These are phyloP conservation scores for Ceraclea dissimilis DNA, from an alignment of 2,888 invertebrate genomes.

Conservation along the genomic window DNA sequence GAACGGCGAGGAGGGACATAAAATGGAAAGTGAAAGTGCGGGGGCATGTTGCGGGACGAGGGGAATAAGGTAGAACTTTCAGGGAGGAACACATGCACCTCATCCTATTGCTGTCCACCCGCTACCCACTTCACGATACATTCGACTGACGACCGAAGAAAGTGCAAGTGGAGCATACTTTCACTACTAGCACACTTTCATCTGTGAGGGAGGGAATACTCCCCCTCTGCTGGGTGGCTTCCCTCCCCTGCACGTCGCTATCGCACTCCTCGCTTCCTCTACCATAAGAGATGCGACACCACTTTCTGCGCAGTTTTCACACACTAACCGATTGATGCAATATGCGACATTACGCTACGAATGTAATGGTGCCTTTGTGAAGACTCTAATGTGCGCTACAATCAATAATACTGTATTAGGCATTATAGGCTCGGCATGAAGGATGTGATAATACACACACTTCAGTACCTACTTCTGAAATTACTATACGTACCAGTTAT, in stretches of 20 bases:
- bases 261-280: neutral
- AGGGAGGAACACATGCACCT: conserved; percentile 27
- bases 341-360: conserved; percentile 10
- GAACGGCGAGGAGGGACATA: conserved; percentile 2
- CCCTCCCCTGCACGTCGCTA: conserved; percentile 7
- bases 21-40: conserved; percentile 22
- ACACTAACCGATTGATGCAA: conserved; percentile 12
- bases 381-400: neutral
- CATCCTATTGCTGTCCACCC: conserved; percentile 27
- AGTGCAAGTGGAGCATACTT: conserved; percentile 26
- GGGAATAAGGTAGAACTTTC: neutral
- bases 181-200: conserved; percentile 26
- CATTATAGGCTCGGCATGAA: too few relatives aligned
- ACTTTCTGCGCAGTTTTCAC: conserved; percentile 19
- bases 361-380: neutral
- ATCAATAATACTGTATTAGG: too few relatives aligned
- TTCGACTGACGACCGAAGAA: conserved; percentile 18
- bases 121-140: conserved; percentile 6
- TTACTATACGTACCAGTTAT: too few relatives aligned
- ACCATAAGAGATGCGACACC: conserved; percentile 11
- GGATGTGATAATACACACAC: too few relatives aligned
- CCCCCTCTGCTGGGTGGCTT: neutral
- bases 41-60: conserved; percentile 1
- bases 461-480: too few relatives aligned
- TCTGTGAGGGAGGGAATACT: conserved; percentile 3